Base-by-base conservation (phyloP, 2,888 invertebrate species). In the Toxonevra muliebris region DNA sequence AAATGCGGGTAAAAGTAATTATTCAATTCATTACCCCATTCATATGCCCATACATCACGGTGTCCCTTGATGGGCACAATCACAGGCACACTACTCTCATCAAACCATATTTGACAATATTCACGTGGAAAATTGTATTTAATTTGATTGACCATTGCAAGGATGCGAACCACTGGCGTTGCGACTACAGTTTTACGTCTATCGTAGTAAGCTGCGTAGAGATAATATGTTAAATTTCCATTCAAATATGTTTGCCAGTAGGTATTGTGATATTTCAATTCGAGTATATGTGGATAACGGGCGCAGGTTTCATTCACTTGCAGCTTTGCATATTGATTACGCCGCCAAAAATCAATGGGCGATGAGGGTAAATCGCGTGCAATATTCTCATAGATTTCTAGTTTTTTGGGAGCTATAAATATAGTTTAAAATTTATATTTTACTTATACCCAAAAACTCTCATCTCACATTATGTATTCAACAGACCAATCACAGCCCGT, bases 141-240 rank as follows among this genome's bases (percentile, higher is more conserved):
- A 77, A 95, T 92, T 65, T 93, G 88, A 85, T 96, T 92, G 80
- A 95, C 93, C 91, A 96, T 96, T 30, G 90, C 91, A 52, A 96
- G 88, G 60, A 96, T 89, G 42, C 96, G 88, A 2, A 30, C 30
- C 4, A 93, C 90, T 0, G 94, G 93, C 0, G 93, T 94, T 73
- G 94, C 88, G 59, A 88, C 86, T 2, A 7, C 30, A 2, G 7
- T 4, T n/a, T 30, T n/a, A 19, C 96, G 88, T 52, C 90, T 89
- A 83, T 96, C 96, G 81, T 93, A 90, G 84, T 95, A 96, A 0
- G 96, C 96, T 8, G 94, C 95, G 83, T 91, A 96, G 50, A 96
- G 85, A 80, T 94, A 93, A 80, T 95, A 95, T 1, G 93, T 93
- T 10, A 94, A 92, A 77, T 94, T 92, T 13, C 88, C 87, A 8